Percentiles rank a stretch among this genome's conserved stretches.
phyloP scores from a whole-genome alignment of 2,888 invertebrate species.

The Stenotaenia linearis region DNA sequence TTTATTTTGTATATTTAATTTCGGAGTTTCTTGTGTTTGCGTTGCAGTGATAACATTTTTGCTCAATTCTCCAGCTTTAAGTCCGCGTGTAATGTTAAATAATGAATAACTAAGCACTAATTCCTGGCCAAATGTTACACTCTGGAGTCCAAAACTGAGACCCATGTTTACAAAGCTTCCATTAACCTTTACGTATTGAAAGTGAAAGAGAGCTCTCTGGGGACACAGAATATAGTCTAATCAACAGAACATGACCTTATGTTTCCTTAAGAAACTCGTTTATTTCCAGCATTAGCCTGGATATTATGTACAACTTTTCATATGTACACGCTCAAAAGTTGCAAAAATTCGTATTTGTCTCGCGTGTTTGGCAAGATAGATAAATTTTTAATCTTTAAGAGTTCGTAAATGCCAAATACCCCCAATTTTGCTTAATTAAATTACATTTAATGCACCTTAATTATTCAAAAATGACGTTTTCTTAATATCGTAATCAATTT shows the following conservation, averaged over 20 bases:
- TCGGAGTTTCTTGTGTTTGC: neutral
- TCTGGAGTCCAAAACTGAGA: neutral
- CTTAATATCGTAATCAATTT: neutral
- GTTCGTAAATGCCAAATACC: neutral
- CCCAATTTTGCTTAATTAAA: neutral
- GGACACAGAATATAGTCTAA: neutral
- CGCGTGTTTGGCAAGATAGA: neutral
- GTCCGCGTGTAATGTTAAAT: neutral
- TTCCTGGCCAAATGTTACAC: neutral
- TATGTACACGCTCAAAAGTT: neutral
- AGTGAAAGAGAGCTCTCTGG: neutral
- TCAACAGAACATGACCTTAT: constrained; percentile 3
- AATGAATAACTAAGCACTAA: constrained; percentile 13
- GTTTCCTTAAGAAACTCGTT: neutral
- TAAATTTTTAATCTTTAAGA: neutral
- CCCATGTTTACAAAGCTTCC: constrained; percentile 21
- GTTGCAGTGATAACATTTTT: neutral
- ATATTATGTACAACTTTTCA: no score
- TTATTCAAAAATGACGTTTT: neutral
- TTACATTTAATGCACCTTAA: neutral
- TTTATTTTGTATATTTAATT: no score
- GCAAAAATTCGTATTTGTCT: neutral
- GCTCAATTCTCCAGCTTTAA: neutral
- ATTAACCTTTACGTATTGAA: constrained; percentile 16
- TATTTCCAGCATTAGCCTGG: neutral